Conservation (phyloP, 2,113 vertebrate genomes). For the Anseranas semipalmata region DNA sequence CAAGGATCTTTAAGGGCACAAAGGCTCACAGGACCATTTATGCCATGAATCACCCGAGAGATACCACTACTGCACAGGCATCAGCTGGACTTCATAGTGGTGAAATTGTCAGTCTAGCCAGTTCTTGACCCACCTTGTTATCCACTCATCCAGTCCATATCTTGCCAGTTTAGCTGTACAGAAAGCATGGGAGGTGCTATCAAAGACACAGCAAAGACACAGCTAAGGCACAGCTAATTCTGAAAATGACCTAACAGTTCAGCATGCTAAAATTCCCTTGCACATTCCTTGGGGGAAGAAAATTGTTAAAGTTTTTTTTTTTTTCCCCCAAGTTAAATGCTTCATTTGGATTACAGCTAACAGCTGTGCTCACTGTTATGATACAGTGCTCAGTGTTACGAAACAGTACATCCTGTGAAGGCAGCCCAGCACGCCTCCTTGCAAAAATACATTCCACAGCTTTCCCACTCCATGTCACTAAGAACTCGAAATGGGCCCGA, state of each 20-base stretch:
- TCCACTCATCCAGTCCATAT: background rate
- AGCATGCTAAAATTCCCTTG: background rate
- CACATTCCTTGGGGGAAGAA: background rate
- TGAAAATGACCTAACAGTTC: background rate
- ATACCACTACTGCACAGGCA: background rate
- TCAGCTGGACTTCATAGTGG: background rate
- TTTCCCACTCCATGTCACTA: background rate
- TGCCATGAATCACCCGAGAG: background rate
- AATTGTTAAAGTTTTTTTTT: background rate
- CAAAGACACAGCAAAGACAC: no score
- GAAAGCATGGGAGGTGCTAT: background rate
- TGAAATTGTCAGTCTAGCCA: background rate
- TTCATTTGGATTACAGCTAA: background rate
- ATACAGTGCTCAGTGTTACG: fast-evolving
- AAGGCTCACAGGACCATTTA: background rate
- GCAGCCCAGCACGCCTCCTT: fast-evolving
- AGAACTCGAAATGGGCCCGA: fast-evolving
- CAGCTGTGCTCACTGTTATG: background rate
- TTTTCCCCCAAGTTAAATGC: background rate
- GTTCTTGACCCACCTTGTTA: background rate
- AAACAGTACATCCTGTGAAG: background rate
- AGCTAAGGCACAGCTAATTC: background rate
- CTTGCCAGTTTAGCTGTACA: background rate
- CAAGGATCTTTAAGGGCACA: background rate
- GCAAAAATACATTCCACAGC: background rate